A percentile compares a stretch with the other conserved stretches of the same genome.
phyloP scores from a whole-genome alignment of 2,888 invertebrate species.

The Mayetiola destructor region DNA sequence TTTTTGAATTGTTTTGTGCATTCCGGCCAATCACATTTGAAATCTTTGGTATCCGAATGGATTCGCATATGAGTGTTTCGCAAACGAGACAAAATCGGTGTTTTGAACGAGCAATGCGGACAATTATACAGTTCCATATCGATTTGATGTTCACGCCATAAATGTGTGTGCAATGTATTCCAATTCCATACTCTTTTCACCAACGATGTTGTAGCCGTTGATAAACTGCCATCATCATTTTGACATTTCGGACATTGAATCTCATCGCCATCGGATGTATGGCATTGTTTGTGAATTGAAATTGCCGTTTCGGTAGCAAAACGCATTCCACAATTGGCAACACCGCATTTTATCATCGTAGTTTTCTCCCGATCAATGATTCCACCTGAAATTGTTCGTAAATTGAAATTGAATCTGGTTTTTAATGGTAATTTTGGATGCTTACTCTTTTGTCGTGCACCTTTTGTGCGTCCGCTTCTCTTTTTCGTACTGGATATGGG shows the following conservation, averaged over 20 bases:
- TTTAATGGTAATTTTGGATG: not conserved
- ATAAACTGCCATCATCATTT: constrained; percentile 22
- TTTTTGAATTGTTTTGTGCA: constrained; percentile 72
- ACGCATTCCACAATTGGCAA: constrained; percentile 28
- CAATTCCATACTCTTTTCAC: constrained; percentile 37
- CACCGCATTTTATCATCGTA: not conserved
- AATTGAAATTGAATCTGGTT: not conserved
- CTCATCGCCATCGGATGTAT: constrained; percentile 24
- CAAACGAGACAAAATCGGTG: constrained; percentile 52
- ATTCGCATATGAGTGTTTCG: constrained; percentile 61
- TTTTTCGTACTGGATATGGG: constrained; percentile 2
- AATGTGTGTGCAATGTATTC: constrained; percentile 57
- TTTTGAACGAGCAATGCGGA: constrained; percentile 58
- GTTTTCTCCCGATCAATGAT: not conserved
- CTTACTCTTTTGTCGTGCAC: constrained; percentile 28
- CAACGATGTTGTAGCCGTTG: not conserved
- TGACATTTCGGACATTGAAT: constrained; percentile 53
- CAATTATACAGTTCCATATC: constrained; percentile 70
- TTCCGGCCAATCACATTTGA: constrained; percentile 40
- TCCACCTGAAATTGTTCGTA: not conserved
- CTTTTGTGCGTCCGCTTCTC: constrained; percentile 31
- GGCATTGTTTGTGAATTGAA: constrained; percentile 31
- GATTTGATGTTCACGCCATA: constrained; percentile 62
- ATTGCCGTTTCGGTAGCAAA: constrained; percentile 28
- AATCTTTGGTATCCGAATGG: constrained; percentile 50